phyloP scores from a whole-genome alignment of 2,888 invertebrate species.

The Augochlorella aurata region DNA sequence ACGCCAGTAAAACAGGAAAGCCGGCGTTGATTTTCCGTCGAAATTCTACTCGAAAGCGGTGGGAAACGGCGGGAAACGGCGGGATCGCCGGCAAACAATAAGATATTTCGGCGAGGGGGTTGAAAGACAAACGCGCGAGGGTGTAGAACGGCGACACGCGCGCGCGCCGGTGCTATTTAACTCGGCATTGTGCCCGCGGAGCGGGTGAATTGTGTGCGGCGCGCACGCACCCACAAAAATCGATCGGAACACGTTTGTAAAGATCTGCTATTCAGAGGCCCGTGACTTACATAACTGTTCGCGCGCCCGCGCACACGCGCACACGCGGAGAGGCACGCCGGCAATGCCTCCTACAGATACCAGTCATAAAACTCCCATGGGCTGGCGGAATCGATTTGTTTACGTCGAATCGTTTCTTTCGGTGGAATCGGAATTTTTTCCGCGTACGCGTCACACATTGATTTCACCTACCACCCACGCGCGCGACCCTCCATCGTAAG shows the following conservation, averaged over 20 bases:
- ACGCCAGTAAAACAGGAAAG: too few relatives aligned
- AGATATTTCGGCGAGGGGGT: neutral
- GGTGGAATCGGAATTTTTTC: neutral
- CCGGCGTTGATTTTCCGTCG: neutral
- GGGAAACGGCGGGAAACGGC: neutral
- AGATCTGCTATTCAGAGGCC: constrained; percentile 48
- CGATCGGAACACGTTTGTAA: constrained; percentile 47
- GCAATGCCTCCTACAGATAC: constrained; percentile 39
- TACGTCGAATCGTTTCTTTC: constrained; percentile 39
- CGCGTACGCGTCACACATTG: neutral
- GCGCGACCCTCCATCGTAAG: too few relatives aligned
- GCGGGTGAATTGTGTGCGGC: constrained; percentile 25
- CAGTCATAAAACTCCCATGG: constrained; percentile 40
- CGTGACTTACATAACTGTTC: constrained; percentile 51
- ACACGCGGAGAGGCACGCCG: too few relatives aligned
- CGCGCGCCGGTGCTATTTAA: constrained; percentile 27
- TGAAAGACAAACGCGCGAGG: neutral
- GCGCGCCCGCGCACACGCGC: neutral
- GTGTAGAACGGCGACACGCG: neutral
- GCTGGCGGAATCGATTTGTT: constrained; percentile 47
- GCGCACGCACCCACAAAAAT: constrained; percentile 43
- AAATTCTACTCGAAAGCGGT: neutral
- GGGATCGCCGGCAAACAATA: neutral
- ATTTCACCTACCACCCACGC: neutral
- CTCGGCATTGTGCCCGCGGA: constrained; percentile 14